Conservation (phyloP, 2,113 vertebrate species). For the Centropus unirufus region DNA sequence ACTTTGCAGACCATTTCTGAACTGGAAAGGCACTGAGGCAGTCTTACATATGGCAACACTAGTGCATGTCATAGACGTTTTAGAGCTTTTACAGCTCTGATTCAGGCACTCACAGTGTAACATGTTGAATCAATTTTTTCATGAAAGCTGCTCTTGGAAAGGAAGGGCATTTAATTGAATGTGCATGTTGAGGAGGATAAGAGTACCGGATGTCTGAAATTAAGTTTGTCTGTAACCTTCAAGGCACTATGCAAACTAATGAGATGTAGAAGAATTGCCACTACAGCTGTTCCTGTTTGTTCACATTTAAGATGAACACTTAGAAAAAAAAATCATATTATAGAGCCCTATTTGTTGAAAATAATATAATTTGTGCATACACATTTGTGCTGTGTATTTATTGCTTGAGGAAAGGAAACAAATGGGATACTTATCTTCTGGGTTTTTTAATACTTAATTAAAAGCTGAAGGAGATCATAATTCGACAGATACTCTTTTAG, state of each 20-base stretch:
- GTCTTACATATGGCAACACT: not conserved
- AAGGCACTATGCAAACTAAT: not conserved
- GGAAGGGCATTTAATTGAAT: constrained; percentile 42
- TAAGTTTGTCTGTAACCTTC: constrained; percentile 53
- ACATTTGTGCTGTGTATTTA: not conserved
- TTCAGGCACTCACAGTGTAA: not conserved
- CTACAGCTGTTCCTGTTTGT: not conserved
- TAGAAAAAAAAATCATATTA: not conserved
- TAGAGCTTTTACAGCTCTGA: not conserved
- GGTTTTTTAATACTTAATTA: constrained; percentile 50
- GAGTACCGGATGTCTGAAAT: not conserved
- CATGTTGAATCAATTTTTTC: not conserved
- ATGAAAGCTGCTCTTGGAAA: not conserved
- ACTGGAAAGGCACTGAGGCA: not conserved
- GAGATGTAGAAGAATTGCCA: constrained; percentile 1
- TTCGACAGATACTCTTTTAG: constrained; percentile 5
- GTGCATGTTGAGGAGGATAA: not conserved
- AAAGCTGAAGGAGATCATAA: not conserved
- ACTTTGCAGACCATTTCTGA: not conserved
- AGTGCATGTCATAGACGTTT: not conserved
- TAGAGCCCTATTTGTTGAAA: not conserved
- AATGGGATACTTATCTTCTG: not conserved
- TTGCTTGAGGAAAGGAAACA: not conserved
- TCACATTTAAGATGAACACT: constrained; percentile 2
- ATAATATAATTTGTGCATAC: not conserved